Conservation (phyloP, 2,888 invertebrate species). For the Microdon myrmicae region DNA sequence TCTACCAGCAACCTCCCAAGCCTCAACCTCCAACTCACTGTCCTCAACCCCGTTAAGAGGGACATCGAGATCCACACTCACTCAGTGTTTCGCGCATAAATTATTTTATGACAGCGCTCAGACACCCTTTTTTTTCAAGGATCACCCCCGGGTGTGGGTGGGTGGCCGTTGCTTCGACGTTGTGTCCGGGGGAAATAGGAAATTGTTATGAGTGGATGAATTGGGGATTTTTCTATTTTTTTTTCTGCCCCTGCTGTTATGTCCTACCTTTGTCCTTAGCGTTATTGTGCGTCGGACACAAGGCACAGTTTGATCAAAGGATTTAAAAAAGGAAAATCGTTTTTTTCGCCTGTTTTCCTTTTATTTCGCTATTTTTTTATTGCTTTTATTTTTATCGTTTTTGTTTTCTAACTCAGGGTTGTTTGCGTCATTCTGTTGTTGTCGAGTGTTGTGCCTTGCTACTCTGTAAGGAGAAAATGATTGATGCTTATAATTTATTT, state of each 20-base stretch:
- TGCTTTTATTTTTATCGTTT: not conserved
- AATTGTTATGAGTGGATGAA: constrained; percentile 50
- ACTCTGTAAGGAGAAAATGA: constrained; percentile 49
- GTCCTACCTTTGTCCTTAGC: constrained; percentile 40
- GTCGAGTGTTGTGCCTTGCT: constrained; percentile 24
- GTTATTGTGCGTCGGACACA: constrained; percentile 44
- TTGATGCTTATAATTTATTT: constrained; percentile 52
- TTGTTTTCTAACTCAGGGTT: constrained; percentile 42
- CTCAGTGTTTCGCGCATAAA: constrained; percentile 45
- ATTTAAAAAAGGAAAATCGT: constrained; percentile 26
- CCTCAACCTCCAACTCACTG: no score
- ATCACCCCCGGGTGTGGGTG: constrained; percentile 14
- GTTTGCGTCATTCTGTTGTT: constrained; percentile 23
- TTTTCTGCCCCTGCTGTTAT: constrained; percentile 7
- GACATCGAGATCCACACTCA: constrained; percentile 44
- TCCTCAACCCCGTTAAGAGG: no score
- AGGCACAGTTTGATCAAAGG: constrained; percentile 50
- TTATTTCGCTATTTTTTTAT: constrained; percentile 8
- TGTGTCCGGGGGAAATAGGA: constrained; percentile 47
- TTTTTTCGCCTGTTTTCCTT: not conserved
- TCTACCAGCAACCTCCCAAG: no score
- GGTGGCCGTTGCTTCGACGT: constrained; percentile 25
- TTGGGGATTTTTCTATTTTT: constrained; percentile 35
- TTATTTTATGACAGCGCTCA: constrained; percentile 51
- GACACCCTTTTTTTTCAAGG: constrained; percentile 47